phyloP scores from a whole-genome alignment of 2,888 invertebrate species.

The Pachliopta kotzebuea region DNA sequence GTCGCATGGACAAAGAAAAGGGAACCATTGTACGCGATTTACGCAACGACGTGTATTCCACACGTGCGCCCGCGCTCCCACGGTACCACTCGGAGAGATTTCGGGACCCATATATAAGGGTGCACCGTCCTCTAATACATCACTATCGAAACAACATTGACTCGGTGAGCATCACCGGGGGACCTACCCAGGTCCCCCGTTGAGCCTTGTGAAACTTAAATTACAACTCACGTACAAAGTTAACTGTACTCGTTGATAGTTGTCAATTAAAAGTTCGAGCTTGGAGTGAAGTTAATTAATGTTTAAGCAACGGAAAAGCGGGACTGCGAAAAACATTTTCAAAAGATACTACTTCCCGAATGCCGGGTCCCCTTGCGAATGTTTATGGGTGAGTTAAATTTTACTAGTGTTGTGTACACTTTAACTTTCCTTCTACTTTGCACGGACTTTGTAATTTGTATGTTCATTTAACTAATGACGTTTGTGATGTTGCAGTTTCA shows the following conservation, averaged over 20 bases:
- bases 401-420: conserved; percentile 33
- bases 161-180: conserved; percentile 62
- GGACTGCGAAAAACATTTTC: conserved; percentile 43
- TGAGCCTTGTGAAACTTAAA: conserved; percentile 27
- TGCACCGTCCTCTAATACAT: conserved; percentile 41
- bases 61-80: conserved; percentile 74
- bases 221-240: conserved; percentile 31
- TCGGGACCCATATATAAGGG: conserved; percentile 63
- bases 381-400: conserved; percentile 44
- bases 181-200: conserved; percentile 54
- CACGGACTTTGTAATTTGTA: conserved; percentile 7
- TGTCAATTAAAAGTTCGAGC: conserved; percentile 54
- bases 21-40: conserved; percentile 67
- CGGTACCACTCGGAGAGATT: conserved; percentile 60
- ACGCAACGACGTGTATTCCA: conserved; percentile 56
- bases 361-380: conserved; percentile 36
- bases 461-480: conserved; percentile 15
- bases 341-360: conserved; percentile 36
- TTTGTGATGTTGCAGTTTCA: conserved; percentile 38
- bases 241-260: conserved; percentile 40
- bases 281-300: conserved; percentile 49
- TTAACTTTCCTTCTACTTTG: conserved; percentile 29
- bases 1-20: conserved; percentile 67
- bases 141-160: conserved; percentile 61
- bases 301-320: conserved; percentile 50